Evolutionary conservation across 2,797 vertebrate genomes (phyloP), one percentile per base, ranked within the genome.

Genomic region (Alectoris magna): DNA sequence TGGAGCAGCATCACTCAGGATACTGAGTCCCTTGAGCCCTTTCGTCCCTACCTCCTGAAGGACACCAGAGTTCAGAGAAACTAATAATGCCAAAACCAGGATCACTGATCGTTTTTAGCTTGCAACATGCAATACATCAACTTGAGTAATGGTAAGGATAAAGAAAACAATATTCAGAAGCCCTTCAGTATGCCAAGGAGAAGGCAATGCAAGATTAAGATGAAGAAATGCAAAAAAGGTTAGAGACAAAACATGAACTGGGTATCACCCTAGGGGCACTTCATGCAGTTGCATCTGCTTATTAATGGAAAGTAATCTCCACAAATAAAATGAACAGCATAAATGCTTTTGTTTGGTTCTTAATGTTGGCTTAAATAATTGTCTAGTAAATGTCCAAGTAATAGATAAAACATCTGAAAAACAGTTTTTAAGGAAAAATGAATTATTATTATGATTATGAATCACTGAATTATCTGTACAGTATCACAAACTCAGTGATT

Each of bases 1-100:
- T 0, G 0, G 9, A 24, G 16, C 58, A 21, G 7, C 3, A 2
- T 17, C 34, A 15, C 15, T n/a, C 34, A 16, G 48, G 3, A 64
- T 19, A 9, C 8, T 7, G 0, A 21, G 10, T 15, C 31, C 68
- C 3, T 0, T 0, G 0, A 41, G 26, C 5, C 8, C 39, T 48
- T 26, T 67, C 39, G 4, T 6, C 31, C 10, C 5, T 23, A 4
- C 2, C 39, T 48, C 41, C 22, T 71, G 53, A 58, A 38, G 43
- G 19, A 71, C 3, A 3, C 51, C 18, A 68, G 22, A 5, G 24
- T 5, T 2, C 15, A 69, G 22, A 56, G 62, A n/a, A 22, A 0
- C 0, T 1, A 19, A 2, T 2, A 18, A 2, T 1, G 23, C 9
- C 80, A 38, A 1, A 56, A n/a, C 55, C 3, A 56, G 55, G 18